Evolutionary conservation across 2,113 vertebrate genomes (phyloP).

Genomic region (Prolemur simus): DNA sequence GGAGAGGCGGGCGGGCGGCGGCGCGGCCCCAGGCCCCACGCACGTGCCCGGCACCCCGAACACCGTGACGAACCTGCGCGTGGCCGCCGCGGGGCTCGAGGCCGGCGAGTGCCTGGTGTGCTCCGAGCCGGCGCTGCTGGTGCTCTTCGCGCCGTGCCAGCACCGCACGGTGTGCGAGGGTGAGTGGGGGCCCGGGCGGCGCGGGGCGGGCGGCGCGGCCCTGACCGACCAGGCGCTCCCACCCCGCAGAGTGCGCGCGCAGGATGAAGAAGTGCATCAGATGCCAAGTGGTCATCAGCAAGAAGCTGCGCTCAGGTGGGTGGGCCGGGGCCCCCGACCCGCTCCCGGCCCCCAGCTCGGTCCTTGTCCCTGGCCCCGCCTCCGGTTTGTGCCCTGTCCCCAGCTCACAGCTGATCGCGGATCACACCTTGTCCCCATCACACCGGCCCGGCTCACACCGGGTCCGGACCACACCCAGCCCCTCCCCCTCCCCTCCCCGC

Average conservation of each 20-base stretch:
- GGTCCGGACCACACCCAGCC: not conserved
- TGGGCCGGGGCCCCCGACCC: not conserved
- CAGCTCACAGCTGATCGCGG: no score
- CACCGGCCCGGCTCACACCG: not conserved
- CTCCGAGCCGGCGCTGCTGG: constrained; percentile 94
- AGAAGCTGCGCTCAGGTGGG: constrained; percentile 97
- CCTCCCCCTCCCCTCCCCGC: constrained; percentile 18
- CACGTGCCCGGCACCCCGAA: constrained; percentile 93
- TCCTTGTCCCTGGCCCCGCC: no score
- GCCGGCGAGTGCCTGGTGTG: constrained; percentile 98
- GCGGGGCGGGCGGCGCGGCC: accelerated
- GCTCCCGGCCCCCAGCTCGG: accelerated
- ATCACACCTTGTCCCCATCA: not conserved
- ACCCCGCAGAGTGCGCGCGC: constrained; percentile 91
- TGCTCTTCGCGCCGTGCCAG: constrained; percentile 96
- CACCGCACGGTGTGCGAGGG: constrained; percentile 98
- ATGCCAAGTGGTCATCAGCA: constrained; percentile 96
- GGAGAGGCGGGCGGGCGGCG: constrained; percentile 87
- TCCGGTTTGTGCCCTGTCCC: no score
- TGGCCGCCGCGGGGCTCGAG: constrained; percentile 80
- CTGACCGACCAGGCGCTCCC: accelerated
- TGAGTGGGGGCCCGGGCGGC: constrained; percentile 63
- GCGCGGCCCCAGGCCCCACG: constrained; percentile 86
- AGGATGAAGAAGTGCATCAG: constrained; percentile 99
- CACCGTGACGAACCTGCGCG: constrained; percentile 95